Evolutionary conservation across 2,797 vertebrate species (phyloP).

Genomic region (Adelosebastes latens): DNA sequence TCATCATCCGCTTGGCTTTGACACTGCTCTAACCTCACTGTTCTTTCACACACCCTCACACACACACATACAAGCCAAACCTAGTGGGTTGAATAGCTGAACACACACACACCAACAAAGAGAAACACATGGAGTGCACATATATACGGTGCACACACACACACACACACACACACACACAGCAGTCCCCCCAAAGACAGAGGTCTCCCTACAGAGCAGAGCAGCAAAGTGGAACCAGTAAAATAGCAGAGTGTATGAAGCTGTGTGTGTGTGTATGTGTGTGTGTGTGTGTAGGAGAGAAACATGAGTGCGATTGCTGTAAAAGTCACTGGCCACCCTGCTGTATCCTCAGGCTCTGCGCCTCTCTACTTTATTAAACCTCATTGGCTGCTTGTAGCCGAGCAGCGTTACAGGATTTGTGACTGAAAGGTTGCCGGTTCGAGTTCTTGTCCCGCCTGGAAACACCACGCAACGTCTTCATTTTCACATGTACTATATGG

Average conservation of each 20-base stretch:
- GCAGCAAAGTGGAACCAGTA: constrained; percentile 53
- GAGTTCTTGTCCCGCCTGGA: neutral
- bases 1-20: constrained; percentile 86
- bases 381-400: neutral
- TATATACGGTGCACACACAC: neutral
- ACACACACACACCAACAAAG: constrained; percentile 20
- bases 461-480: neutral
- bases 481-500: constrained; percentile 8
- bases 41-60: constrained; percentile 44
- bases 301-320: constrained; percentile 37
- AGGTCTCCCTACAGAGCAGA: constrained; percentile 32
- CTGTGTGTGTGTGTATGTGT: constrained; percentile 19
- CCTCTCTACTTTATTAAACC: constrained; percentile 20
- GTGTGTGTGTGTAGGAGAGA: constrained; percentile 9
- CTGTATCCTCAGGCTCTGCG: constrained; percentile 21
- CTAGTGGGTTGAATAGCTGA: constrained; percentile 7
- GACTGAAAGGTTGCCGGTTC: constrained; percentile 26
- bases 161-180: constrained; percentile 1
- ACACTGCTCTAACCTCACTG: constrained; percentile 66
- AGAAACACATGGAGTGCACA: neutral
- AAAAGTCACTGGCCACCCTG: constrained; percentile 58
- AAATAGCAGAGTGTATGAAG: neutral
- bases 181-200: constrained; percentile 12
- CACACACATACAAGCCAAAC: constrained; percentile 1
- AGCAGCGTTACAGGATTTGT: neutral